Base-by-base conservation (phyloP, 2,113 vertebrate genomes). In the Ginglymostoma cirratum region DNA sequence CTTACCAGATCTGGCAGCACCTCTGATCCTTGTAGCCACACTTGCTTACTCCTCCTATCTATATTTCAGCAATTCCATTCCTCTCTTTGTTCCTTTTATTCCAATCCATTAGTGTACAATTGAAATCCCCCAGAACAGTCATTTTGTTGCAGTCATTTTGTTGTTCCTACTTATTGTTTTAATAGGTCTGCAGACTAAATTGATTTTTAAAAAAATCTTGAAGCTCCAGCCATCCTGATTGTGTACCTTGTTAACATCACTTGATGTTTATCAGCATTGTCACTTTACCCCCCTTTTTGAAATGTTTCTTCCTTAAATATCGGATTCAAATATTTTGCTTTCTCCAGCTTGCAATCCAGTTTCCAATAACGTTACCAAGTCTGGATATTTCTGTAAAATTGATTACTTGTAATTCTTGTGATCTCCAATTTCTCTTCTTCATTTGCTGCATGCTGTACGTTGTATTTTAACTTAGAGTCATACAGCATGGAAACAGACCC, bases 121-220 rank as follows among this genome's bases (percentile, higher is more conserved):
- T 78, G 38, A 52, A 89, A 89, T 92, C 89, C 65, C 89, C n/a
- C 89, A 65, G 89, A 65, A 65, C 89, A 92, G 38, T n/a, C 61
- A 65, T 92, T 83, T 83, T 92, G 34, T 92, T 66, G 0, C 89
- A 92, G 38, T n/a, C 61, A 65, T 92, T 83, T 83, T 92, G 34
- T 92, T 66, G 0, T 92, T 17, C 15, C 61, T 6, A n/a, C 61
- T 92, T 27, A 66, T 61, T 30, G 55, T 61, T 61, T 61, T 61
- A 61, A 61, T 61, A 61, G 6, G 48, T 17, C 52, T 90, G 87
- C 52, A 55, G 87, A 61, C 34, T 90, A 34, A 52, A 48, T 48
- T 48, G 48, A 48, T 48, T 48, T 83, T 42, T 17, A 17, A 83
- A 34, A 30, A 90, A 61, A 8, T 19, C 15, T 66, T 14, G 27